Conservation (phyloP, 1,140 invertebrate species). For the Lepidotrigona ventralis region DNA sequence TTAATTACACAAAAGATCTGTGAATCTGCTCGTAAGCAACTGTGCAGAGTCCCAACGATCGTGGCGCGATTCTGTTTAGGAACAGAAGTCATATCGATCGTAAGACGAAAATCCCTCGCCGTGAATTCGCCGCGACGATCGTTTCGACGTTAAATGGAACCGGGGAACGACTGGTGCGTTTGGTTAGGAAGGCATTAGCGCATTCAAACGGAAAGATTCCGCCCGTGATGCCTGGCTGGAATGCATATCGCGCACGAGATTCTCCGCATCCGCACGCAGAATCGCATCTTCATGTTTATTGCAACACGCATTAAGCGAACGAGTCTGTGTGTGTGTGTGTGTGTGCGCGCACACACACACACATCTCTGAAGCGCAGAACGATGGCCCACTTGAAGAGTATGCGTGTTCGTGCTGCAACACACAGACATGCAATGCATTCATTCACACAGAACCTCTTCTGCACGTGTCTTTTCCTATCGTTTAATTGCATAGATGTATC, state of each 20-base stretch:
- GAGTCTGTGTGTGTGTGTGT: no score
- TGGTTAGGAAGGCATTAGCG: slow-evolving; percentile 4
- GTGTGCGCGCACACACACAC: slow-evolving; percentile 5
- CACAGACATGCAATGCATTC: slow-evolving; percentile 13
- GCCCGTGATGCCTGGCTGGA: not conserved
- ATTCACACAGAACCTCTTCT: slow-evolving; percentile 45
- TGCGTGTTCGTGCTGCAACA: slow-evolving; percentile 36
- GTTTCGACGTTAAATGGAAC: not conserved
- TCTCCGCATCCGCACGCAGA: not conserved
- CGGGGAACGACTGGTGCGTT: not conserved
- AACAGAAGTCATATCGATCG: not conserved
- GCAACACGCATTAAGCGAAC: slow-evolving; percentile 4
- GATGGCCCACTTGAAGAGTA: slow-evolving; percentile 49
- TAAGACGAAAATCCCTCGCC: not conserved
- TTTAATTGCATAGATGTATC: slow-evolving; percentile 59
- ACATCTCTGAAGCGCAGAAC: slow-evolving; percentile 15
- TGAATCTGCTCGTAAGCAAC: no score
- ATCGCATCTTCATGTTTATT: slow-evolving; percentile 17
- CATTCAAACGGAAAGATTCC: slow-evolving; percentile 29
- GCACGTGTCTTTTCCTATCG: slow-evolving; percentile 39
- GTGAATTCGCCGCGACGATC: not conserved
- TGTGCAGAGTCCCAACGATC: not conserved
- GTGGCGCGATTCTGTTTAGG: no score
- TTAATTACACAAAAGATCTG: no score
- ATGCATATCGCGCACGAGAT: slow-evolving; percentile 24